phyloP scores from a whole-genome alignment of 1,140 invertebrate genomes.

The Pogonognathellus flavescens region DNA sequence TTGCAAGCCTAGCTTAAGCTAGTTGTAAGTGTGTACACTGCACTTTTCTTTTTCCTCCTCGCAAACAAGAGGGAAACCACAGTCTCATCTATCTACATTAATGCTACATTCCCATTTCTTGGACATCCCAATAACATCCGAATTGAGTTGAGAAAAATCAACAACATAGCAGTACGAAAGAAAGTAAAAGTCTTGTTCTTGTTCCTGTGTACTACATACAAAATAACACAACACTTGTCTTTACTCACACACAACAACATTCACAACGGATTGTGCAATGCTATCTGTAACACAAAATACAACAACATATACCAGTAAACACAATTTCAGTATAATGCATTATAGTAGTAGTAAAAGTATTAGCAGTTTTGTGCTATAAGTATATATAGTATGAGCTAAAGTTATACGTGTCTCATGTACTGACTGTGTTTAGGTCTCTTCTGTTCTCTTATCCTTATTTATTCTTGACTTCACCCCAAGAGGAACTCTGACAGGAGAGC shows the following conservation, averaged over 20 bases:
- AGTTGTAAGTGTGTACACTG: background rate
- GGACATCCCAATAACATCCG: slow-evolving; percentile 47
- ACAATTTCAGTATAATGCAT: background rate
- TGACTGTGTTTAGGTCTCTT: background rate
- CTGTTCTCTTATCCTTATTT: slow-evolving; percentile 44
- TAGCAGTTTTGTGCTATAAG: background rate
- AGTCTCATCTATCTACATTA: slow-evolving; percentile 50
- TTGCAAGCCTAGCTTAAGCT: background rate
- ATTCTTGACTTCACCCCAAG: slow-evolving; percentile 40
- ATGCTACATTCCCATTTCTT: slow-evolving; percentile 46
- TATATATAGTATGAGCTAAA: slow-evolving; percentile 44
- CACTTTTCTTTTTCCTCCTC: slow-evolving; percentile 6
- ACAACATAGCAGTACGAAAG: background rate
- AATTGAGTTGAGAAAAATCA: slow-evolving; percentile 19
- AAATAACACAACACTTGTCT: background rate
- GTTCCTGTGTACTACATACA: background rate
- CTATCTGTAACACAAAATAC: background rate
- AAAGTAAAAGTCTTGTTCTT: background rate
- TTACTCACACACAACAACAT: background rate
- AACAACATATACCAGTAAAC: slow-evolving; percentile 1
- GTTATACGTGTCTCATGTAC: slow-evolving; percentile 23
- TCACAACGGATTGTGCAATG: background rate
- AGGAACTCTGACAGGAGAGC: slow-evolving; percentile 42
- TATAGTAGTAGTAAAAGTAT: background rate
- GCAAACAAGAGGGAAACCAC: slow-evolving; percentile 16